These are phyloP conservation scores for cattle (Bos taurus) DNA, from an alignment of 2,113 vertebrate genomes.

Conservation along the genomic window ARS-UCD2.0 NC_037356.1:4105001-4105500, in stretches of 20 bases:
- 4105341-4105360: not conserved
- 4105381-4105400: not conserved
- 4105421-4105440: not conserved
- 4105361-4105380: not conserved
- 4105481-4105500: not conserved
- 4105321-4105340: not conserved
- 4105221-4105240: not conserved
- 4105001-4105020: not conserved
- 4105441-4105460: not conserved
- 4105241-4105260: not conserved
- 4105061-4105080: not conserved
- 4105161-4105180: not conserved
- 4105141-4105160: not conserved
- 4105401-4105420: not conserved
- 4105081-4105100: not conserved
- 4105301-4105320: not conserved
- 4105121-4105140: not conserved
- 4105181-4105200: not conserved
- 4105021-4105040: not conserved
- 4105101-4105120: not conserved
- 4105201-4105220: not conserved
- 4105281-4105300: not conserved
- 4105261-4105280: not conserved
- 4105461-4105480: not conserved
- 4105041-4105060: not conserved